A percentile compares a stretch with the other conserved stretches of the same genome.
These are phyloP conservation scores for Pseudomugil tenellus DNA, from an alignment of 2,797 vertebrate species.

Conservation along the genomic window DNA sequence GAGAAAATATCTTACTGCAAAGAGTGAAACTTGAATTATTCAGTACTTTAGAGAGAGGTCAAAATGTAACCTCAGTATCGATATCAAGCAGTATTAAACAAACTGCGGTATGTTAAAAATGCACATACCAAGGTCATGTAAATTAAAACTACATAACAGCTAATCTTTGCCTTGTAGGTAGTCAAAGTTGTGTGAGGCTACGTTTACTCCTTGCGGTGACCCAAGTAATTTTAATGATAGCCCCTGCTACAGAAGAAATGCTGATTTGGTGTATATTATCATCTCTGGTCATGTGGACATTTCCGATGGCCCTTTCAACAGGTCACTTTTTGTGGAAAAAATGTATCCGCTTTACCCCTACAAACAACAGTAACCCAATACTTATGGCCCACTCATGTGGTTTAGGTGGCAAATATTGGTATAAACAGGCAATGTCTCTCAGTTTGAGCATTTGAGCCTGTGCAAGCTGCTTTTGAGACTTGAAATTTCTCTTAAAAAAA, in stretches of 20 bases:
- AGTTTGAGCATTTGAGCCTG: constrained; percentile 51
- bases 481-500: constrained; percentile 29
- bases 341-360: constrained; percentile 77
- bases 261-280: constrained; percentile 73
- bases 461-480: constrained; percentile 44
- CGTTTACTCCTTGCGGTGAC: constrained; percentile 63
- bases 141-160: constrained; percentile 42
- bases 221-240: constrained; percentile 66
- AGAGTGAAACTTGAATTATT: not conserved
- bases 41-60: constrained; percentile 34
- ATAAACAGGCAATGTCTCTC: constrained; percentile 71
- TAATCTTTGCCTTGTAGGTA: constrained; percentile 60
- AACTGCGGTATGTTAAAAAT: constrained; percentile 46
- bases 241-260: constrained; percentile 54
- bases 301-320: constrained; percentile 75
- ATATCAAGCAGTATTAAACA: constrained; percentile 51
- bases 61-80: constrained; percentile 43
- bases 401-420: constrained; percentile 73
- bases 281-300: constrained; percentile 65
- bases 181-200: constrained; percentile 51
- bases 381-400: constrained; percentile 77
- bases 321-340: constrained; percentile 64
- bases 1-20: not conserved
- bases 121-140: constrained; percentile 43
- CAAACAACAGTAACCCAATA: constrained; percentile 73